Conservation (phyloP, 1,140 invertebrate genomes). For the Ericerus pela region DNA sequence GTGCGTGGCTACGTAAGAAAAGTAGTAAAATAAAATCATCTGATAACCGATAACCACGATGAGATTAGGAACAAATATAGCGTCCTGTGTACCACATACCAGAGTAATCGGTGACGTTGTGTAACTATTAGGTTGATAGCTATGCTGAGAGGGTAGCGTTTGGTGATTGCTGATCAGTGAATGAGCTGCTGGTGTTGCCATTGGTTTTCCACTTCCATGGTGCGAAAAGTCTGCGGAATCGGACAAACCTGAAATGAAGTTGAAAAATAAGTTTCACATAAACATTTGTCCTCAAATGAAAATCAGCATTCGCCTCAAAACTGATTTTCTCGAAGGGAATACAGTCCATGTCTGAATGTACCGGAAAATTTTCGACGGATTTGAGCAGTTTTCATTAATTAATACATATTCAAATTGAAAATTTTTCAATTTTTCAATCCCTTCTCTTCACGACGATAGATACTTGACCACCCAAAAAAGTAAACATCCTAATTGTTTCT, state of each 20-base stretch:
- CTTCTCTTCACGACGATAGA: no score
- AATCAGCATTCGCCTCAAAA: neutral
- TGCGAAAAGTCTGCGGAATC: neutral
- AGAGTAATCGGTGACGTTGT: slow-evolving; percentile 35
- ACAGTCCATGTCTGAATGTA: neutral
- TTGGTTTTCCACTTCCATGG: slow-evolving; percentile 38
- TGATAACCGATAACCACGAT: no score
- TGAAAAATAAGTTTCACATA: no score
- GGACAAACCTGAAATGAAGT: neutral
- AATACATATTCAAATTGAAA: no score
- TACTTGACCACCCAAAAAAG: no score
- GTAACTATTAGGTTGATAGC: slow-evolving; percentile 42
- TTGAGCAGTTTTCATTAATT: no score
- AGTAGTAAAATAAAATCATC: slow-evolving; percentile 13
- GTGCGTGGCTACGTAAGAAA: slow-evolving; percentile 30
- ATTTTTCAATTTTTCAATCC: no score
- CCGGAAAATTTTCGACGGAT: no score
- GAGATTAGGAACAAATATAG: no score
- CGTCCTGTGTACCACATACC: no score
- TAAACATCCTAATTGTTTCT: no score
- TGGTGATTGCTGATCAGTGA: slow-evolving; percentile 45
- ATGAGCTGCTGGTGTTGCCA: slow-evolving; percentile 55
- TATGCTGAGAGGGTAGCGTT: slow-evolving; percentile 40
- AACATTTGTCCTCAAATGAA: no score
- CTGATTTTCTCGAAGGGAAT: neutral